Percentiles rank a stretch among this genome's conserved stretches.
Evolutionary conservation across 2,113 vertebrate species (phyloP).

Genomic region (Menidia beryllina): DNA sequence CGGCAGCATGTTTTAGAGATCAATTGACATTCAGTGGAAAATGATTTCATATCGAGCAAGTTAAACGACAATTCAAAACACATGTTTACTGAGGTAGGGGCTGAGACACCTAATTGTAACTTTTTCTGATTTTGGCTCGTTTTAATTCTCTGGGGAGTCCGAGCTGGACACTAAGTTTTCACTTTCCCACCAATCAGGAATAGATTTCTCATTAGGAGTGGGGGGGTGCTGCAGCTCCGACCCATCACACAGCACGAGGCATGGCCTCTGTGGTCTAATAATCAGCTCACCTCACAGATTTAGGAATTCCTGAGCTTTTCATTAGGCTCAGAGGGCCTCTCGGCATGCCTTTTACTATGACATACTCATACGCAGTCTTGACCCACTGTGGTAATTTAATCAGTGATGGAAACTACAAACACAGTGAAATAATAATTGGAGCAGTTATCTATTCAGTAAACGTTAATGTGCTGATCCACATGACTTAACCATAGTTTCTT

Average conservation of each 20-base stretch:
- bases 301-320: conserved; percentile 45
- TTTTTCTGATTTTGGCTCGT: conserved; percentile 28
- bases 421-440: conserved; percentile 1
- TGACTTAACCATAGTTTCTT: too few relatives aligned
- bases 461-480: conserved; percentile 3
- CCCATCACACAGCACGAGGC: conserved; percentile 54
- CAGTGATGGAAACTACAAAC: conserved; percentile 6
- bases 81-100: background rate
- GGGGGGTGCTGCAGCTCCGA: conserved; percentile 57
- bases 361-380: conserved; percentile 4
- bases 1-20: conserved; percentile 3
- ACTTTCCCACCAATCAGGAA: conserved; percentile 63
- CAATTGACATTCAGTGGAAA: background rate
- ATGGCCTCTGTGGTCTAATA: conserved; percentile 62
- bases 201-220: conserved; percentile 70
- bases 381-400: conserved; percentile 1
- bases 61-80: background rate
- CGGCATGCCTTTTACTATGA: conserved; percentile 6
- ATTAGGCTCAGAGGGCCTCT: conserved; percentile 27
- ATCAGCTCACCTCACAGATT: conserved; percentile 39
- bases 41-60: background rate
- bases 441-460: background rate
- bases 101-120: background rate
- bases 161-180: conserved; percentile 48
- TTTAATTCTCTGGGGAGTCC: conserved; percentile 24